phyloP scores from a whole-genome alignment of 2,888 invertebrate species.

The Hirtodrosophila histrioides region DNA sequence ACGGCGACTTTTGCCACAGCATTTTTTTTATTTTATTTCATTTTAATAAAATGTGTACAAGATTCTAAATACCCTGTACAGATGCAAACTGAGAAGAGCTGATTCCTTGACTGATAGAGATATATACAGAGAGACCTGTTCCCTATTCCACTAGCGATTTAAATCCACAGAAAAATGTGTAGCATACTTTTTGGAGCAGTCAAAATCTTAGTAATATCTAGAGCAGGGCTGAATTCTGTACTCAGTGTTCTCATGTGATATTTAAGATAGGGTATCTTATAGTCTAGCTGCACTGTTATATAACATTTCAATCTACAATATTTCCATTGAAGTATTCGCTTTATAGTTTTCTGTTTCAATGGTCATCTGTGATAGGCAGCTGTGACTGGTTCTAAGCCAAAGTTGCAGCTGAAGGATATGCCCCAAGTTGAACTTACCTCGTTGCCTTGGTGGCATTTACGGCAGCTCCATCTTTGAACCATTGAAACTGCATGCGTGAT shows the following conservation, averaged over 20 bases:
- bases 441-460: constrained; percentile 90
- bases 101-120: no score
- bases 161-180: no score
- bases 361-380: constrained; percentile 22
- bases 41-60: constrained; percentile 35
- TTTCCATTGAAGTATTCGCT: constrained; percentile 11
- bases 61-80: constrained; percentile 12
- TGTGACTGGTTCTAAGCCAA: constrained; percentile 14
- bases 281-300: not conserved
- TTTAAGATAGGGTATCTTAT: constrained; percentile 8
- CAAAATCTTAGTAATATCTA: no score
- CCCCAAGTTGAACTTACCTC: constrained; percentile 86
- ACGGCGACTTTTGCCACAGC: constrained; percentile 9
- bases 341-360: constrained; percentile 33
- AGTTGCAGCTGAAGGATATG: not conserved
- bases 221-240: no score
- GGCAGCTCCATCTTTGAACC: constrained; percentile 92
- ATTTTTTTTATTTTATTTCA: constrained; percentile 30
- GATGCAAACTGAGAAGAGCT: no score
- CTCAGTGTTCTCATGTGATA: not conserved
- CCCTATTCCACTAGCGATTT: no score
- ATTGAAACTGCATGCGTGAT: constrained; percentile 89
- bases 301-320: not conserved
- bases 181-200: no score
- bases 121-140: no score